Evolutionary conservation across 2,113 vertebrate genomes (phyloP).

Genomic region (Hippopotamus amphibius): DNA sequence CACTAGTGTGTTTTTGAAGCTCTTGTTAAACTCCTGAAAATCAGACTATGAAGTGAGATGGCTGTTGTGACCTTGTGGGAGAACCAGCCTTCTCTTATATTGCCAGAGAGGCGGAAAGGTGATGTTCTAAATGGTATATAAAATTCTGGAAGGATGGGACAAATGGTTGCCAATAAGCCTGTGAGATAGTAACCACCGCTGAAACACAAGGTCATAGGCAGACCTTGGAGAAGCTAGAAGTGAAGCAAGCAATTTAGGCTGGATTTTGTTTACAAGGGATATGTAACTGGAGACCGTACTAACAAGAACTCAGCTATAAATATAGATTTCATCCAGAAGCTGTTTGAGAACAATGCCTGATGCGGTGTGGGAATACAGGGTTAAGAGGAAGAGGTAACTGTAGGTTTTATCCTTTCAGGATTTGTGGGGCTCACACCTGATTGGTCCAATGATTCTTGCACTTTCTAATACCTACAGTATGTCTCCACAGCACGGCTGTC

Average conservation of each 20-base stretch:
- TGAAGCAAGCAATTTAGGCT: conserved; percentile 58
- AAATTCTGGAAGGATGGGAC: conserved; percentile 46
- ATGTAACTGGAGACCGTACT: conserved; percentile 31
- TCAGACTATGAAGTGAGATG: conserved; percentile 49
- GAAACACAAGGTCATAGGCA: conserved; percentile 43
- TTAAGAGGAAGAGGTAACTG: conserved; percentile 66
- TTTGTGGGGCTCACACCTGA: conserved; percentile 67
- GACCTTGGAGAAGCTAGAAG: conserved; percentile 45
- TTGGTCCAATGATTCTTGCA: conserved; percentile 71
- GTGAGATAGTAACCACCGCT: conserved; percentile 49
- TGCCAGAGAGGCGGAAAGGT: conserved; percentile 43
- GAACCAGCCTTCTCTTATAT: conserved; percentile 8
- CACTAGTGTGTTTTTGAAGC: conserved; percentile 55
- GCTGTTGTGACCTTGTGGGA: conserved; percentile 58
- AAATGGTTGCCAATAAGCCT: conserved; percentile 9
- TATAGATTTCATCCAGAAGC: conserved; percentile 51
- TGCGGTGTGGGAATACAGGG: conserved; percentile 65
- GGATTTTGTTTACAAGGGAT: conserved; percentile 60
- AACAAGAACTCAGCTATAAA: conserved; percentile 50
- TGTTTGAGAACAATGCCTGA: conserved; percentile 43
- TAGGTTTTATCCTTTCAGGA: conserved; percentile 77
- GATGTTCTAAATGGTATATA: conserved; percentile 57
- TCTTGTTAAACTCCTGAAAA: conserved; percentile 68
- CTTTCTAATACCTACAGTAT: conserved; percentile 59
- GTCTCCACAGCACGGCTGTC: conserved; percentile 59